A percentile compares a stretch with the other conserved stretches of the same genome.
phyloP scores from a whole-genome alignment of 1,140 invertebrate genomes.

The Steinernema feltiae region DNA sequence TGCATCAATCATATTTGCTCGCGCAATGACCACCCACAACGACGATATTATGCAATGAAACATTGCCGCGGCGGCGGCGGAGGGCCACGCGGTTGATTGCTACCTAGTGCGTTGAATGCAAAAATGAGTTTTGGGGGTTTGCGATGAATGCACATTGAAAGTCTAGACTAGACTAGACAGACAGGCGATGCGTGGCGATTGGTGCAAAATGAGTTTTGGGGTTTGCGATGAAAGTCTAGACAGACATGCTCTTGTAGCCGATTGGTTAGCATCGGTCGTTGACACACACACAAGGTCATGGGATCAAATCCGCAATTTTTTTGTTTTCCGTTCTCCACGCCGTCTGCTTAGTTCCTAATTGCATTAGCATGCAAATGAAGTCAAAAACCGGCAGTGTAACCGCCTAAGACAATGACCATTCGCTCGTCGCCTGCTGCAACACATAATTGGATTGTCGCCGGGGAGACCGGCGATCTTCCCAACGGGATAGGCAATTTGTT shows the following conservation, averaged over 20 bases:
- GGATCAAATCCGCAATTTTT: too few relatives aligned
- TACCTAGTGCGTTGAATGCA: neutral
- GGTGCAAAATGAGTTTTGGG: too few relatives aligned
- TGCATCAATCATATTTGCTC: slow-evolving; percentile 2
- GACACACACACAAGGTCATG: too few relatives aligned
- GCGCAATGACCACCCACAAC: neutral
- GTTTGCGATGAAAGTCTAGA: too few relatives aligned
- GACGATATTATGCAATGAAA: slow-evolving; percentile 13
- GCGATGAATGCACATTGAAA: too few relatives aligned
- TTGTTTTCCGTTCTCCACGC: neutral
- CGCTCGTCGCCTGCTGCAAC: neutral
- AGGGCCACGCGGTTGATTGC: neutral
- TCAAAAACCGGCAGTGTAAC: neutral
- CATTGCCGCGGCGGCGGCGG: neutral
- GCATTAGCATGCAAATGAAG: neutral
- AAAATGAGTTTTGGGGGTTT: neutral
- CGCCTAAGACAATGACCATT: neutral
- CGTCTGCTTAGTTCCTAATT: neutral
- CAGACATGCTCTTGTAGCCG: too few relatives aligned
- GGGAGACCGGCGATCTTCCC: neutral
- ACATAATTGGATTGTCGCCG: slow-evolving; percentile 9
- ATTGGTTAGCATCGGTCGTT: too few relatives aligned
- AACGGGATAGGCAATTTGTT: slow-evolving; percentile 9
- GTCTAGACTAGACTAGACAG: too few relatives aligned
- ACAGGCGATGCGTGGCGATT: too few relatives aligned